These are phyloP conservation scores for Pelochelys cantorii DNA, from an alignment of 2,797 vertebrate species.

Conservation along the genomic window DNA sequence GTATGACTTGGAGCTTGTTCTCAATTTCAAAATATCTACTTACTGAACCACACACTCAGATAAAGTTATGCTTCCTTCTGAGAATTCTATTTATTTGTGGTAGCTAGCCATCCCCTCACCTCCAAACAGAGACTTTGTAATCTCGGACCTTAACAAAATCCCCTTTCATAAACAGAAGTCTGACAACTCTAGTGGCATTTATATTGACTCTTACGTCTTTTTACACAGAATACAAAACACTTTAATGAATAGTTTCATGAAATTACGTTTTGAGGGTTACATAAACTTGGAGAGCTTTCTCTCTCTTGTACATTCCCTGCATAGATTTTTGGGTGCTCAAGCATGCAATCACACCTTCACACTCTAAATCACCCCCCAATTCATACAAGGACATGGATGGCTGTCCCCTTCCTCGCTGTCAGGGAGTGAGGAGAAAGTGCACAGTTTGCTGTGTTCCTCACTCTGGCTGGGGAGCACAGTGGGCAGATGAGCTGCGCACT, in stretches of 20 bases:
- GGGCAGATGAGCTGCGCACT: no score
- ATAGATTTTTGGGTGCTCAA: not conserved
- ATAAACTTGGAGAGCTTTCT: not conserved
- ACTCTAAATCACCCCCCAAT: not conserved
- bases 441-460: no score
- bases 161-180: not conserved
- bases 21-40: not conserved
- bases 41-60: not conserved
- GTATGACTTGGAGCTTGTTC: not conserved
- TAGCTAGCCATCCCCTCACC: no score
- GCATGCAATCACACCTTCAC: fast-evolving
- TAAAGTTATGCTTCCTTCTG: not conserved
- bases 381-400: no score
- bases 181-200: not conserved
- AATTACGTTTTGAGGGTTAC: not conserved
- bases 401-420: no score
- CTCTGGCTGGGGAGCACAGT: no score
- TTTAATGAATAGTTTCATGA: not conserved
- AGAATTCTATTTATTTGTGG: not conserved
- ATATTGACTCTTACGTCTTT: not conserved
- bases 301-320: not conserved
- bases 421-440: no score
- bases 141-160: no score
- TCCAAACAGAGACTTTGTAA: no score
- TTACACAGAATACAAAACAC: not conserved